Evolutionary conservation across 2,888 invertebrate genomes (phyloP).

Genomic region (Cacoxenus indagator): DNA sequence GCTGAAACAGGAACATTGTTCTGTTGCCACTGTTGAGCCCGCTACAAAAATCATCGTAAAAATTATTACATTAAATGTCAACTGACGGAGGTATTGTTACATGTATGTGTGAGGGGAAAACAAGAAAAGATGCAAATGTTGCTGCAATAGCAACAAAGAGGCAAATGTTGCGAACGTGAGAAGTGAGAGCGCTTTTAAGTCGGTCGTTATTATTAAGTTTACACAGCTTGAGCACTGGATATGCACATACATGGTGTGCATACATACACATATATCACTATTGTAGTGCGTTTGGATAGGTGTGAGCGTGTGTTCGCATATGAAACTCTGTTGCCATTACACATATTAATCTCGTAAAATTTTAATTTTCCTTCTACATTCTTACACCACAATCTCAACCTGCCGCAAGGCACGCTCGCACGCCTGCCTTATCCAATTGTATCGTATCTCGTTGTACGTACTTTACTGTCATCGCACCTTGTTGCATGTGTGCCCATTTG

Average conservation of each 20-base stretch:
- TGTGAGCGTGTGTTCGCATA: conserved; percentile 11
- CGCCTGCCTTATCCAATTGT: background rate
- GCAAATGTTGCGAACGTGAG: conserved; percentile 24
- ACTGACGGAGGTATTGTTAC: conserved; percentile 35
- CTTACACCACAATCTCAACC: too few relatives aligned
- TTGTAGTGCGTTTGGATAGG: conserved; percentile 4
- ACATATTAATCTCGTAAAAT: conserved; percentile 61
- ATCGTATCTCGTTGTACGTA: background rate
- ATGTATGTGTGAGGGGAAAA: conserved; percentile 23
- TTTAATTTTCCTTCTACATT: too few relatives aligned
- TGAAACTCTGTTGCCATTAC: conserved; percentile 55
- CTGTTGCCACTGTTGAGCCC: background rate
- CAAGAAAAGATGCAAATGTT: background rate
- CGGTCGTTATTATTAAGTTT: conserved; percentile 61
- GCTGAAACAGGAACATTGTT: too few relatives aligned
- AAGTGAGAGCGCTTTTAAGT: too few relatives aligned
- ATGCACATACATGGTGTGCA: background rate
- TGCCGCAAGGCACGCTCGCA: too few relatives aligned
- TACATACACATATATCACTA: conserved; percentile 13
- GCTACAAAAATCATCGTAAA: conserved; percentile 27
- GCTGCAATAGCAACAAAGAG: conserved; percentile 24
- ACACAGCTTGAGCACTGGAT: background rate
- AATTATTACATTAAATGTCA: conserved; percentile 58
- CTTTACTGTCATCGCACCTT: background rate
- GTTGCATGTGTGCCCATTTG: background rate